These are phyloP conservation scores for Pyrrhia umbra DNA, from an alignment of 2,888 invertebrate species.

Conservation along the genomic window DNA sequence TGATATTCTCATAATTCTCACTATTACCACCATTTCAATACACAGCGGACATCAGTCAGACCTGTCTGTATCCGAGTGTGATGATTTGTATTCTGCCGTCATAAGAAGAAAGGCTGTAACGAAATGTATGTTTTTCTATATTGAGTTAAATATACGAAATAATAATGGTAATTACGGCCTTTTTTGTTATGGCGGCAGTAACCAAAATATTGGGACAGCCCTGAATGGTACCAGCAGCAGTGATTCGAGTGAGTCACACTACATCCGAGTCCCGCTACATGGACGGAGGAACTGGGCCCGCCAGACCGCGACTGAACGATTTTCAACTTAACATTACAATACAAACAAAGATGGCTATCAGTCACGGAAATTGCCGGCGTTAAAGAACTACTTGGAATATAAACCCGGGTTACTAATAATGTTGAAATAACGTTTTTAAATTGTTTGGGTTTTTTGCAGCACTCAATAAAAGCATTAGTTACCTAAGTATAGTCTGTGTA, in stretches of 20 bases:
- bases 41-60: too few relatives aligned
- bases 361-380: slow-evolving; percentile 34
- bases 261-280: slow-evolving; percentile 66
- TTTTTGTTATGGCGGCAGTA: background rate
- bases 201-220: slow-evolving; percentile 36
- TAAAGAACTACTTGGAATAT: slow-evolving; percentile 7
- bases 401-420: background rate
- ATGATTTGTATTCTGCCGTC: too few relatives aligned
- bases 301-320: slow-evolving; percentile 66
- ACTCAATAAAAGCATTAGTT: background rate
- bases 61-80: too few relatives aligned
- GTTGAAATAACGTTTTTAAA: background rate
- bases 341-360: slow-evolving; percentile 49
- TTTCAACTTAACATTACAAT: slow-evolving; percentile 60
- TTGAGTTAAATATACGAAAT: too few relatives aligned
- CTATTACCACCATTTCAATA: too few relatives aligned
- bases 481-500: background rate
- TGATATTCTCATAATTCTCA: too few relatives aligned
- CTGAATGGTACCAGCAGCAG: slow-evolving; percentile 38
- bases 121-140: too few relatives aligned
- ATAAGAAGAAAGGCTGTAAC: too few relatives aligned
- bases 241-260: slow-evolving; percentile 58
- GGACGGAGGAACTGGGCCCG: slow-evolving; percentile 51
- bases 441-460: background rate
- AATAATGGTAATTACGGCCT: slow-evolving; percentile 1